Conservation (phyloP, 2,888 invertebrate species). For the Mycalesis mineus region DNA sequence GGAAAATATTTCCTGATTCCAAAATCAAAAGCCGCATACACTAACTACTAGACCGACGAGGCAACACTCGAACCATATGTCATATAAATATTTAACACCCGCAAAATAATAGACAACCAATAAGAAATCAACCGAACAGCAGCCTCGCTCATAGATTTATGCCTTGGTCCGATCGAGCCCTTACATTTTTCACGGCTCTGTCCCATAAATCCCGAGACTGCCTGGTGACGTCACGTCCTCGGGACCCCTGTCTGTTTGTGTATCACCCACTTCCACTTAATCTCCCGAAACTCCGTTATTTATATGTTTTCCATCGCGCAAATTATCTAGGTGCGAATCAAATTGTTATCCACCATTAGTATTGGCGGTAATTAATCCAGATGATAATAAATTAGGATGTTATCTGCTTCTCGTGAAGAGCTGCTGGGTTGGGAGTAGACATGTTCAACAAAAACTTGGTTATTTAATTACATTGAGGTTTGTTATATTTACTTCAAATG, state of each 20-base stretch:
- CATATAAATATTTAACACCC: too few relatives aligned
- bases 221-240: constrained; percentile 6
- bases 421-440: neutral
- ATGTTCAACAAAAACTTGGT: neutral
- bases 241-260: constrained; percentile 17
- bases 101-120: neutral
- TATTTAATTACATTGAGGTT: too few relatives aligned
- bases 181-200: constrained; percentile 16
- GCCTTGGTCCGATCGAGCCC: neutral
- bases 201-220: constrained; percentile 32
- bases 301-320: constrained; percentile 56
- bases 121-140: neutral
- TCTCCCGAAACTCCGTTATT: constrained; percentile 49
- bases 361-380: constrained; percentile 23
- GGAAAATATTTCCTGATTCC: too few relatives aligned
- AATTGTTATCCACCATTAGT: constrained; percentile 32
- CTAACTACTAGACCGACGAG: too few relatives aligned
- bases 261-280: constrained; percentile 23
- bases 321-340: constrained; percentile 38
- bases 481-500: too few relatives aligned
- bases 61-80: too few relatives aligned
- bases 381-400: constrained; percentile 7
- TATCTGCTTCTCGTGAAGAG: neutral
- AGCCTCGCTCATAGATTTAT: constrained; percentile 2
- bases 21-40: too few relatives aligned